These are phyloP conservation scores for Herminia tarsipennalis DNA, from an alignment of 2,888 invertebrate species.

Conservation along the genomic window DNA sequence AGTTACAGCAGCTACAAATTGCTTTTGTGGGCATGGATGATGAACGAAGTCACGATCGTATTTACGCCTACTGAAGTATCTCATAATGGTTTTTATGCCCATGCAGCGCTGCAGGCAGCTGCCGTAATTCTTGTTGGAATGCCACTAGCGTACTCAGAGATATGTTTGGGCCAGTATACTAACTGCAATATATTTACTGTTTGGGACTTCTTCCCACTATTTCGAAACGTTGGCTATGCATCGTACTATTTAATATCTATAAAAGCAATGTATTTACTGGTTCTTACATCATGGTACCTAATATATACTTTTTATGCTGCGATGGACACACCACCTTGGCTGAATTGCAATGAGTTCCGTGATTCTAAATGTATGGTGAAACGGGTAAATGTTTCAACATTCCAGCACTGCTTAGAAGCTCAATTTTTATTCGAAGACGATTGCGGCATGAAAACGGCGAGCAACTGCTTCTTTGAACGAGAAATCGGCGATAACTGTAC, in stretches of 20 bases:
- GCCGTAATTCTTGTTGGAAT: conserved; percentile 67
- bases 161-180: conserved; percentile 74
- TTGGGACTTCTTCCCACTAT: conserved; percentile 74
- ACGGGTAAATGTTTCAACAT: conserved; percentile 65
- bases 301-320: conserved; percentile 67
- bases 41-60: conserved; percentile 65
- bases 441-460: conserved; percentile 74
- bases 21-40: conserved; percentile 71
- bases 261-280: conserved; percentile 62
- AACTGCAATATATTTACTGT: conserved; percentile 64
- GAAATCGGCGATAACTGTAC: conserved; percentile 68
- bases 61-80: conserved; percentile 61
- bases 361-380: conserved; percentile 72
- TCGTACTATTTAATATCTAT: conserved; percentile 59
- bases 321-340: conserved; percentile 72
- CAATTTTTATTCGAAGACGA: conserved; percentile 65
- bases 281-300: conserved; percentile 68
- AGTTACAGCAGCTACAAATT: conserved; percentile 64
- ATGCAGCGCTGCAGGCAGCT: conserved; percentile 51
- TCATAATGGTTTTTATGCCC: conserved; percentile 63
- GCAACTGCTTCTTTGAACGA: conserved; percentile 66
- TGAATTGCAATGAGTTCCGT: conserved; percentile 64
- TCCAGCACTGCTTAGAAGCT: conserved; percentile 75
- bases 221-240: conserved; percentile 66
- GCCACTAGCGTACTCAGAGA: conserved; percentile 74